A percentile compares a stretch with the other conserved stretches of the same genome.
Evolutionary conservation across 2,113 vertebrate genomes (phyloP).

Genomic region (Pleuronectes platessa): DNA sequence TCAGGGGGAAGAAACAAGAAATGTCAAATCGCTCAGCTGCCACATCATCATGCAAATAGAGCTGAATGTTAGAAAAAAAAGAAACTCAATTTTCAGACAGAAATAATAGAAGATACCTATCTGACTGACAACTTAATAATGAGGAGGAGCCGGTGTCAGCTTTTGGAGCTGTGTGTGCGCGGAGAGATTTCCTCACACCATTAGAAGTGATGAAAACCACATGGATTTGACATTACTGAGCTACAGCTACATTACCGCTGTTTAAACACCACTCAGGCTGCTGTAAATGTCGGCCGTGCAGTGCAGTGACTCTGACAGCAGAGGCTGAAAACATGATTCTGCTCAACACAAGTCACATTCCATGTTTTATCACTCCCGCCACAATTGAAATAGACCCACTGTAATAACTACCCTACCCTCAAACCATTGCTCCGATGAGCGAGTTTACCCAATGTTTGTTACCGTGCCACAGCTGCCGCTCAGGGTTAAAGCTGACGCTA

Average conservation of each 20-base stretch:
- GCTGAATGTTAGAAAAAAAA: constrained; percentile 29
- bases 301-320: background rate
- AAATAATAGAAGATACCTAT: constrained; percentile 51
- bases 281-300: background rate
- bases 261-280: constrained; percentile 16
- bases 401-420: constrained; percentile 24
- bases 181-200: constrained; percentile 19
- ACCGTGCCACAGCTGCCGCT: constrained; percentile 41
- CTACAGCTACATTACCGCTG: background rate
- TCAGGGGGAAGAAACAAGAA: constrained; percentile 61
- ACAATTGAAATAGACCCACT: constrained; percentile 4
- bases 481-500: constrained; percentile 61
- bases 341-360: constrained; percentile 33
- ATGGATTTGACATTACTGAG: constrained; percentile 4
- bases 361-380: constrained; percentile 1
- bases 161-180: constrained; percentile 16
- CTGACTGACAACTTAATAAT: constrained; percentile 39
- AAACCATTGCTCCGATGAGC: constrained; percentile 17
- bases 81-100: constrained; percentile 37
- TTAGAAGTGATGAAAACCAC: constrained; percentile 30
- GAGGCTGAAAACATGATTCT: constrained; percentile 7
- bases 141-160: constrained; percentile 23
- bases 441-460: background rate
- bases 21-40: constrained; percentile 62
- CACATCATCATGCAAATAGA: constrained; percentile 59